Evolutionary conservation across 1,140 invertebrate genomes (phyloP).

Genomic region (Phenacoccus solenopsis): DNA sequence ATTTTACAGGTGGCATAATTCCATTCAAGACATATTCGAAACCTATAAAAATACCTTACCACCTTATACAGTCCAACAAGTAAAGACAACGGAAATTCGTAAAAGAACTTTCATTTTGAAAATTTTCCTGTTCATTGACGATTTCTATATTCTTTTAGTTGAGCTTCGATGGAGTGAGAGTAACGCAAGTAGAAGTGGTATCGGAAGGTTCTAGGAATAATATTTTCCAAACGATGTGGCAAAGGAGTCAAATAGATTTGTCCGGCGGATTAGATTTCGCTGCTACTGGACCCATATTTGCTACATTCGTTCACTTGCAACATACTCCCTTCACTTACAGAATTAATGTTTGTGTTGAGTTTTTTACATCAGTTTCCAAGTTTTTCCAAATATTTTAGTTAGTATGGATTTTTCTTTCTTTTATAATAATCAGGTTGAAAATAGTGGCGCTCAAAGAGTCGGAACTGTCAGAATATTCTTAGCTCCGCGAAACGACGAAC

Average conservation of each 20-base stretch:
- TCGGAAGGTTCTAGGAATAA: conserved; percentile 33
- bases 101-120: neutral
- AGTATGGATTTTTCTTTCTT: neutral
- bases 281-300: conserved; percentile 34
- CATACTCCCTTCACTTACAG: conserved; percentile 35
- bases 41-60: conserved; percentile 56
- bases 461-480: conserved; percentile 46
- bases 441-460: conserved; percentile 26
- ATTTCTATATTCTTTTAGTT: conserved; percentile 36
- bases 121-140: neutral
- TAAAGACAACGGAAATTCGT: conserved; percentile 29
- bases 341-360: conserved; percentile 24
- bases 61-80: conserved; percentile 44
- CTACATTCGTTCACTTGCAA: conserved; percentile 39
- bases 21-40: conserved; percentile 63
- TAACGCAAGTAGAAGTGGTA: conserved; percentile 38
- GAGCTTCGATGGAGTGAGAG: conserved; percentile 40
- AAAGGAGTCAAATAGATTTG: conserved; percentile 38
- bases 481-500: conserved; percentile 42
- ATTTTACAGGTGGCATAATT: conserved; percentile 74
- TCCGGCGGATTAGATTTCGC: conserved; percentile 39
- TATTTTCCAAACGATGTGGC: conserved; percentile 37
- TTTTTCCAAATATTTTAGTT: neutral
- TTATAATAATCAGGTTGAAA: conserved; percentile 29
- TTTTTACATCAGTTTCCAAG: neutral